These are phyloP conservation scores for Danio kyathit DNA, from an alignment of 2,797 vertebrate genomes.

Conservation along the genomic window DNA sequence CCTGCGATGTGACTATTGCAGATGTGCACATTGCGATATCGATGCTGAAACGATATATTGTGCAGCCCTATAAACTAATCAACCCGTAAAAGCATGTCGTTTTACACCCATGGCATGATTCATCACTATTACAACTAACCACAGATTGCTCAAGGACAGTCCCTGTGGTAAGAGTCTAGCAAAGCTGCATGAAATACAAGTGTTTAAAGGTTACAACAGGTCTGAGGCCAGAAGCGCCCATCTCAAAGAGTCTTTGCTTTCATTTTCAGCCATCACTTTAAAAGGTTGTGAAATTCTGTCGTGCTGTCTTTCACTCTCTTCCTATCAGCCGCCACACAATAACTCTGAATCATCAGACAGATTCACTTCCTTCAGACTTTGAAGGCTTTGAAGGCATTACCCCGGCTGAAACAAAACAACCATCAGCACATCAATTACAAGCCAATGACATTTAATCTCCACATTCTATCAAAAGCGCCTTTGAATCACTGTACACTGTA, in stretches of 20 bases:
- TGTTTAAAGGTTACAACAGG: neutral
- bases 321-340: slow-evolving; percentile 46
- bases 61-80: neutral
- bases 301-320: slow-evolving; percentile 28
- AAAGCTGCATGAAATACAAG: neutral
- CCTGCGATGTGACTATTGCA: too few species aligned
- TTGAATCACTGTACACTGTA: slow-evolving; percentile 46
- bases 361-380: slow-evolving; percentile 54
- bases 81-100: neutral
- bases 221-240: neutral
- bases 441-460: slow-evolving; percentile 52
- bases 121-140: neutral
- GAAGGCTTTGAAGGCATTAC: slow-evolving; percentile 48
- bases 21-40: too few species aligned
- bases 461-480: slow-evolving; percentile 54
- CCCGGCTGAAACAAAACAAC: slow-evolving; percentile 42
- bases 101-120: neutral
- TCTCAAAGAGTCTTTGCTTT: slow-evolving; percentile 6
- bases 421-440: slow-evolving; percentile 58
- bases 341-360: slow-evolving; percentile 58
- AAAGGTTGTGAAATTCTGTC: slow-evolving; percentile 40
- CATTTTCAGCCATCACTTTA: slow-evolving; percentile 17
- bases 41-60: too few species aligned
- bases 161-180: neutral
- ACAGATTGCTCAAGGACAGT: neutral